A percentile compares a stretch with the other conserved stretches of the same genome.
phyloP scores from a whole-genome alignment of 1,140 invertebrate species.

The Brachystomella parvula region DNA sequence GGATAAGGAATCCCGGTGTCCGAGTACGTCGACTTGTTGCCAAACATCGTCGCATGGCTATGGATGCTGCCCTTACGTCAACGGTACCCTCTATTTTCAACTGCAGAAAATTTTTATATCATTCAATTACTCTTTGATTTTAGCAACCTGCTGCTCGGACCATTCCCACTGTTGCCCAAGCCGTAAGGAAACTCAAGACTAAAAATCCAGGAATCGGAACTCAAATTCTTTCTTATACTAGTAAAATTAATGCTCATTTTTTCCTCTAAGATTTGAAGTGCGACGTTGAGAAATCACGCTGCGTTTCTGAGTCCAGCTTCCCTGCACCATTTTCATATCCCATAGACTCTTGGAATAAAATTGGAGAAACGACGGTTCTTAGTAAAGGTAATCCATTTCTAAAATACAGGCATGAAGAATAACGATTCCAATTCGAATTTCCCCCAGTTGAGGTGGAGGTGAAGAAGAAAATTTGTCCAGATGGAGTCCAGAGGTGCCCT shows the following conservation, averaged over 20 bases:
- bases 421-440: background rate
- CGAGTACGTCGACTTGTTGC: background rate
- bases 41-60: background rate
- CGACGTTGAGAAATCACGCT: background rate
- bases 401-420: background rate
- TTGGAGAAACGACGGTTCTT: background rate
- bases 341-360: background rate
- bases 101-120: too few species aligned
- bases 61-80: background rate
- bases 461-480: background rate
- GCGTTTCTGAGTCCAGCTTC: background rate
- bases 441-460: background rate
- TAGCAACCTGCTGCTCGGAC: slow-evolving; percentile 4
- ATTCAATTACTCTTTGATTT: too few species aligned
- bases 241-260: background rate
- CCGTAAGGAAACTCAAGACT: background rate
- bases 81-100: too few species aligned
- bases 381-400: background rate
- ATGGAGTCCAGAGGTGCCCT: background rate
- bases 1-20: background rate
- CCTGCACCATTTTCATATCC: background rate
- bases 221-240: background rate
- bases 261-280: background rate
- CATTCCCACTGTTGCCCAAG: background rate
- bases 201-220: background rate